Evolutionary conservation across 2,113 vertebrate genomes (phyloP), one percentile per base, ranked within the genome.

Genomic region (Rhinopithecus roxellana): DNA sequence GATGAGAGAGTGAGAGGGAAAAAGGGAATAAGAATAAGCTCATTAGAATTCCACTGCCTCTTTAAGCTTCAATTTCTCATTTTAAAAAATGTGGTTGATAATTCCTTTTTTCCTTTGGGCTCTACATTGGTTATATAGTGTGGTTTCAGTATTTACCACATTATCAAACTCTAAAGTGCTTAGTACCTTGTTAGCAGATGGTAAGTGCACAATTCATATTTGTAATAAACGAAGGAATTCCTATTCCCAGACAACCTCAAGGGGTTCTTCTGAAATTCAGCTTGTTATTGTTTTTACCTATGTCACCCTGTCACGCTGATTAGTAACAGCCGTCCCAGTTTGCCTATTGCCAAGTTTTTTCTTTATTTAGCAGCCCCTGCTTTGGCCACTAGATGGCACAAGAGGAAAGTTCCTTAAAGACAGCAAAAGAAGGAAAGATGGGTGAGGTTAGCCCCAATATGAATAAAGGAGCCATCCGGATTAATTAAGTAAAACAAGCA

Each of bases 311-410:
- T 43, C 57, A 70, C 12, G 38, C 38, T n/a, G 27, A 22, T 55
- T 5, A 25, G 16, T 35, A 67, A 32, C 2, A n/a, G 22, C 38
- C 30, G 10, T 13, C 32, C 25, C n/a, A 17, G 14, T 52, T 43
- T 86, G 70, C 45, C n/a, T 55, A 16, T 12, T 11, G 52, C 17
- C 13, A 67, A 25, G 10, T n/a, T 30, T n/a, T 64, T 35, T 43
- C 55, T 72, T 86, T 80, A 40, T 64, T 64, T 48, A 32, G 61
- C 52, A 82, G 13, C 8, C 27, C 95, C 90, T 27, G 3, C 16
- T 84, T n/a, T 96, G 77, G 70, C 97, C 98, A 97, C 97, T 95
- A 98, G 98, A 97, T 97, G 98, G 98, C 93, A 55, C 4, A 96
- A 94, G 45, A 97, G 70, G 92, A 96, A 98, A 98, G 72, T 45